phyloP scores from a whole-genome alignment of 1,140 invertebrate genomes.

The Drosophila melanica region DNA sequence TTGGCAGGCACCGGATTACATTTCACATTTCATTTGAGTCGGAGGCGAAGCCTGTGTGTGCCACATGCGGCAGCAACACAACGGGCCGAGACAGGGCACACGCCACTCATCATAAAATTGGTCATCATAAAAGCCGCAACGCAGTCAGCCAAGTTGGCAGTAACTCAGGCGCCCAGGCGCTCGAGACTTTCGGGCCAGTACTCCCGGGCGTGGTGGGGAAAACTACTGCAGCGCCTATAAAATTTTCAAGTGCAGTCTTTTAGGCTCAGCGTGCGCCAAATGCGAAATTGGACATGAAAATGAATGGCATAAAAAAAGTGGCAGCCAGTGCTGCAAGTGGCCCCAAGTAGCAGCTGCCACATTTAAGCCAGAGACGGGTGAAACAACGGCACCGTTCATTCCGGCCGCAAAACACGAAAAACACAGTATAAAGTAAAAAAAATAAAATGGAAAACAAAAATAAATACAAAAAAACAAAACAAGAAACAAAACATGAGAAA shows the following conservation, averaged over 20 bases:
- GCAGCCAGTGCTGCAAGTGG: slow-evolving; percentile 62
- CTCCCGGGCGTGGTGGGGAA: not conserved
- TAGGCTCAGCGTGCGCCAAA: slow-evolving; percentile 65
- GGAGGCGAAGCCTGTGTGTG: not conserved
- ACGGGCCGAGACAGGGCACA: slow-evolving; percentile 14
- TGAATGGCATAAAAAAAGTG: slow-evolving; percentile 56
- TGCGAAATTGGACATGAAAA: slow-evolving; percentile 78
- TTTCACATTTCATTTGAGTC: slow-evolving; percentile 74
- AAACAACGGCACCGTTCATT: slow-evolving; percentile 1
- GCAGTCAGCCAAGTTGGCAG: slow-evolving; percentile 28
- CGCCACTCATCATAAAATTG: slow-evolving; percentile 55
- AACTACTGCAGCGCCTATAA: slow-evolving; percentile 66
- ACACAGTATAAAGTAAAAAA: slow-evolving; percentile 5
- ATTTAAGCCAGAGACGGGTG: slow-evolving; percentile 39
- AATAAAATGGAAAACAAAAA: not conserved
- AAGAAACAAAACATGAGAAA: slow-evolving; percentile 28
- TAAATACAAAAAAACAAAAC: slow-evolving; percentile 1
- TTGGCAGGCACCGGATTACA: slow-evolving; percentile 71
- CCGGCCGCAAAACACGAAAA: slow-evolving; percentile 32
- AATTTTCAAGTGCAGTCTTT: slow-evolving; percentile 82
- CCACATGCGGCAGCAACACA: slow-evolving; percentile 22
- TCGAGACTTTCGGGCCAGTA: no score
- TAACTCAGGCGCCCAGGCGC: not conserved
- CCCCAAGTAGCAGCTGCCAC: slow-evolving; percentile 77
- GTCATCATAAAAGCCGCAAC: slow-evolving; percentile 55